Percentiles rank a stretch among this genome's conserved stretches.
These are phyloP conservation scores for Acanthiza pusilla DNA, from an alignment of 2,797 vertebrate species.

Conservation along the genomic window DNA sequence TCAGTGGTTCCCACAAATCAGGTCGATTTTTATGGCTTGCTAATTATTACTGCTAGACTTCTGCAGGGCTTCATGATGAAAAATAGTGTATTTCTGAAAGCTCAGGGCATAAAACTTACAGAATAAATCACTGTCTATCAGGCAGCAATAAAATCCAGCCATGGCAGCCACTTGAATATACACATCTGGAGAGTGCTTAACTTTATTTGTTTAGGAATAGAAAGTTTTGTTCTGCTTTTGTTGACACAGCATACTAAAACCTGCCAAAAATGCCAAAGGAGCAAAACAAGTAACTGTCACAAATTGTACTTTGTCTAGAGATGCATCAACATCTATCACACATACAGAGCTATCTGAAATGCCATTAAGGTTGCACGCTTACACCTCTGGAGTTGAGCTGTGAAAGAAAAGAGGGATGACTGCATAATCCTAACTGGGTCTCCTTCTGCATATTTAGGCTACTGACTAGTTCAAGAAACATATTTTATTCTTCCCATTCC, in stretches of 20 bases:
- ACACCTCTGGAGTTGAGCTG: neutral
- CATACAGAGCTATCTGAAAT: neutral
- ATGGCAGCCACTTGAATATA: neutral
- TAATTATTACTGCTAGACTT: conserved; percentile 61
- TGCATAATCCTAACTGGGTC: neutral
- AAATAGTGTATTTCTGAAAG: conserved; percentile 29
- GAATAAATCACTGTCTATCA: conserved; percentile 33
- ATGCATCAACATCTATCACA: neutral
- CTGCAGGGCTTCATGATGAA: conserved; percentile 11
- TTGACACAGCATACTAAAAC: neutral
- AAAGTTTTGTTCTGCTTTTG: neutral
- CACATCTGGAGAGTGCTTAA: neutral
- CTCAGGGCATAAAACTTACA: conserved; percentile 46
- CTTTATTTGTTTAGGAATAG: neutral
- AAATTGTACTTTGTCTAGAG: neutral
- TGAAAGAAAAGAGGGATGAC: neutral
- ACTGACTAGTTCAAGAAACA: neutral
- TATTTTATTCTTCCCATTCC: neutral
- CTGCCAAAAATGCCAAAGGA: neutral
- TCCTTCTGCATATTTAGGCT: neutral
- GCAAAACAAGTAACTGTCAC: neutral
- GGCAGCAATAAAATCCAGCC: conserved; percentile 13
- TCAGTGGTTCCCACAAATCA: conserved; percentile 57
- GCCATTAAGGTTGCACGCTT: neutral
- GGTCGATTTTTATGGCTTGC: conserved; percentile 61